A percentile compares a stretch with the other conserved stretches of the same genome.
Evolutionary conservation across 2,888 invertebrate species (phyloP).

Genomic region (Stenotaenia linearis): DNA sequence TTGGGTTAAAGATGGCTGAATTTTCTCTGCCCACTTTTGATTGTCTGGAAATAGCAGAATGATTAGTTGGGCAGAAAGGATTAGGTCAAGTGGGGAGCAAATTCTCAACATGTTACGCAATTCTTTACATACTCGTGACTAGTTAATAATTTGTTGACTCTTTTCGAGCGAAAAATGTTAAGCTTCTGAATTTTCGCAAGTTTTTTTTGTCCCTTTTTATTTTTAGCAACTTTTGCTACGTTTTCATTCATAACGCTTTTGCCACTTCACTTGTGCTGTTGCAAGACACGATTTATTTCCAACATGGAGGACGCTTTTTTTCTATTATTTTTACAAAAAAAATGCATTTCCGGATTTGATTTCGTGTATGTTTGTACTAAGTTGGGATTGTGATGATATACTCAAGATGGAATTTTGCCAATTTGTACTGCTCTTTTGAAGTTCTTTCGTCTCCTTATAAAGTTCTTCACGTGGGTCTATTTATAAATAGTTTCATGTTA

Average conservation of each 20-base stretch:
- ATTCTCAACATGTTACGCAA: slow-evolving; percentile 2
- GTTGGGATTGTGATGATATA: slow-evolving; percentile 21
- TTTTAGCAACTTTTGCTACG: not conserved
- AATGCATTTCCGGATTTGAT: not conserved
- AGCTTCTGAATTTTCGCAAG: not conserved
- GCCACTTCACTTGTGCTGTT: not conserved
- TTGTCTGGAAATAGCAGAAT: slow-evolving; percentile 11
- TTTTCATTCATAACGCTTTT: not conserved
- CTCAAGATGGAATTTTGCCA: slow-evolving; percentile 19
- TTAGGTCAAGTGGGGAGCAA: slow-evolving; percentile 24
- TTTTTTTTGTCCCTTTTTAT: not conserved
- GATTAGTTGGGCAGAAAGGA: not conserved
- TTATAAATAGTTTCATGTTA: slow-evolving; percentile 26
- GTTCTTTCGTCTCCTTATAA: slow-evolving; percentile 23
- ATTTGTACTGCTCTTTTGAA: slow-evolving; percentile 11
- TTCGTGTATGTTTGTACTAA: not conserved
- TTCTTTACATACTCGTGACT: not conserved
- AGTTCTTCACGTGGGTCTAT: slow-evolving; percentile 26
- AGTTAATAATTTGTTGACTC: not conserved
- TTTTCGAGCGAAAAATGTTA: not conserved
- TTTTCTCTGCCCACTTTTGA: not conserved
- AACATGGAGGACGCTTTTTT: not conserved
- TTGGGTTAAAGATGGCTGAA: slow-evolving; percentile 14
- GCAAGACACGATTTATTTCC: not conserved
- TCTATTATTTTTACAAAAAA: not conserved